These are phyloP conservation scores for Neoitamus cyanurus DNA, from an alignment of 2,888 invertebrate genomes.

Conservation along the genomic window DNA sequence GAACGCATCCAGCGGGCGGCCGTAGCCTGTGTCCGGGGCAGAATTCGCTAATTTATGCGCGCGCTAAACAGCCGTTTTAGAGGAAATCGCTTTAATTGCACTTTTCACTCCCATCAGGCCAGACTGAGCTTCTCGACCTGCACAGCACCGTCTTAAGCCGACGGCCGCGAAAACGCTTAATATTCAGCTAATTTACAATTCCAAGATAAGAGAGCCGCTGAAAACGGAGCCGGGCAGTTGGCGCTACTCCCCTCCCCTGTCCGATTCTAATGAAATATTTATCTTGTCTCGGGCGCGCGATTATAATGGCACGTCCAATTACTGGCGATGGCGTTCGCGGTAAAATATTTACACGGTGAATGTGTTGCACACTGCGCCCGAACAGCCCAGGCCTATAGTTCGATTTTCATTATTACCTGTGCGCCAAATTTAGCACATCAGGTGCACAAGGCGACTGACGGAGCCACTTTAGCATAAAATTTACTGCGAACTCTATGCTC, in stretches of 20 bases:
- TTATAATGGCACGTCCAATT: neutral
- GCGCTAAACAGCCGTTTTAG: neutral
- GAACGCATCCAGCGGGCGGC: neutral
- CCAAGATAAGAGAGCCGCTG: neutral
- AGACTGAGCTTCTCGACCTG: neutral
- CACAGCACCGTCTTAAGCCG: neutral
- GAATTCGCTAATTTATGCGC: neutral
- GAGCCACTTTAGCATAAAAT: neutral
- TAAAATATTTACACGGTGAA: neutral
- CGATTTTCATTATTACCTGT: neutral
- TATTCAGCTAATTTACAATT: neutral
- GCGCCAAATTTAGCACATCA: neutral
- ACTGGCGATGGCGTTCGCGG: neutral
- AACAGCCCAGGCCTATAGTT: neutral
- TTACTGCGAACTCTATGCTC: neutral
- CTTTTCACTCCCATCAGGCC: neutral
- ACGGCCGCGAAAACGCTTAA: neutral
- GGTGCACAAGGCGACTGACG: neutral
- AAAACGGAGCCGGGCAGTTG: neutral
- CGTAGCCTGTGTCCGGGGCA: neutral
- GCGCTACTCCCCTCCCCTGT: neutral
- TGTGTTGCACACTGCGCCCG: neutral
- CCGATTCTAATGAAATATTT: neutral
- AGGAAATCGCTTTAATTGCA: neutral
- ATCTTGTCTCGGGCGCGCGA: neutral